Evolutionary conservation across 2,113 vertebrate species (phyloP), one percentile per base, ranked within the genome.

Genomic region (Diglossa brunneiventris): DNA sequence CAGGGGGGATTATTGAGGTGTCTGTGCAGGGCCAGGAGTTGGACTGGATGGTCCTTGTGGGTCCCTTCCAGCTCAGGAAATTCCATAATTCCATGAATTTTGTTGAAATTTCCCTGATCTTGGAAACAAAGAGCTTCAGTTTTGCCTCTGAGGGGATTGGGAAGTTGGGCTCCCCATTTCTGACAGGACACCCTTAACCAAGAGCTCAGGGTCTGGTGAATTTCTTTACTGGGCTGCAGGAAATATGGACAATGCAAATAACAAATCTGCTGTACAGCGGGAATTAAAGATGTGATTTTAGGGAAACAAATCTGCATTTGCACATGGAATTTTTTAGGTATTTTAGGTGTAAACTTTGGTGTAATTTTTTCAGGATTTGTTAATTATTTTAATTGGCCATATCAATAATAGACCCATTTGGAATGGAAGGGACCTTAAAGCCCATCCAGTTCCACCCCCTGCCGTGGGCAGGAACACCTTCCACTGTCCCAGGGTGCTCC

Each of bases 371-470:
- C 21, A 46, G 20, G 30, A 47, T 50, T 62, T 61, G 3, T 52
- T 37, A 16, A 21, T 35, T 49, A 13, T 37, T 87, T 63, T 64
- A 47, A 7, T 64, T 61, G 12, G 21, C 5, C 1, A 0, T 31
- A 7, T 44, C 46, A 61, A 1, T 46, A 42, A 13, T 11, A 1
- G 24, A 33, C 3, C 50, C 0, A 21, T 73, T 56, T 46, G 13
- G 27, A 7, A 8, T 14, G 39, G 7, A 73, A 80, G 9, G 17
- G 37, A 26, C 1, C 8, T 58, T 17, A 31, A 58, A 76, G 7
- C 1, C 1, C 37, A 24, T 41, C 19, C 15, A 2, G 3, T 18
- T 0, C 44, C 20, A 11, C 1, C 11, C 5, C 6, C 16, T 70
- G 10, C 73, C 2, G 2, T 3, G 15, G 24, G 10, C 46, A 72